A percentile compares a stretch with the other conserved stretches of the same genome.
phyloP scores from a whole-genome alignment of 2,113 vertebrate genomes.

The Pyrgilauda ruficollis region DNA sequence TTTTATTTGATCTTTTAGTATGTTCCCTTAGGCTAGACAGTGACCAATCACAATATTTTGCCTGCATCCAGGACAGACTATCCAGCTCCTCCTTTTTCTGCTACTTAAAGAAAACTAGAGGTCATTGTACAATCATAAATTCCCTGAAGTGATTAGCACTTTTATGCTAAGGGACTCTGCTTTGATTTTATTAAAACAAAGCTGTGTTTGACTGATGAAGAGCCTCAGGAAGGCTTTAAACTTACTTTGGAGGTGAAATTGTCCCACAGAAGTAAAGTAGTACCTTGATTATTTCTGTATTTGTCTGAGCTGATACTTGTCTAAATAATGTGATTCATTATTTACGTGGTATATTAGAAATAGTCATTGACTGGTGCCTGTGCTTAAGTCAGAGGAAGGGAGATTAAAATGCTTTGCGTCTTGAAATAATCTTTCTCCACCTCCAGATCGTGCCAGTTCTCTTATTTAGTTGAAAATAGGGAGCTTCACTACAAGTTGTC shows the following conservation, averaged over 20 bases:
- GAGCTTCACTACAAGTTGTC: neutral
- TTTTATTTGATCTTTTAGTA: neutral
- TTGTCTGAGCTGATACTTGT: conserved; percentile 14
- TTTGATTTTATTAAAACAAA: neutral
- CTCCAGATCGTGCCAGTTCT: neutral
- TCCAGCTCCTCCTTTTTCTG: neutral
- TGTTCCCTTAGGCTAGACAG: neutral
- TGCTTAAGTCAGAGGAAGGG: conserved; percentile 5
- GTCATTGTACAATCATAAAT: neutral
- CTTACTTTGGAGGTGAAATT: neutral
- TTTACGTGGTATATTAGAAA: conserved; percentile 27
- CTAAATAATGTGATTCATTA: conserved; percentile 42
- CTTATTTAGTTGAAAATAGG: neutral
- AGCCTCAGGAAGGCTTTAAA: neutral
- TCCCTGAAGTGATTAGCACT: neutral
- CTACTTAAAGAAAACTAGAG: neutral
- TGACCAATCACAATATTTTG: neutral
- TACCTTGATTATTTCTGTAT: neutral
- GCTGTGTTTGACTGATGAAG: neutral
- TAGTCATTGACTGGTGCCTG: conserved; percentile 39
- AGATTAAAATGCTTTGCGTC: conserved; percentile 35
- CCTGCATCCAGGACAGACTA: neutral
- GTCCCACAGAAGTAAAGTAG: neutral
- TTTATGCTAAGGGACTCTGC: neutral
- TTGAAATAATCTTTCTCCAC: conserved; percentile 37